These are phyloP conservation scores for Chitala chitala DNA, from an alignment of 2,113 vertebrate genomes.

Conservation along the genomic window DNA sequence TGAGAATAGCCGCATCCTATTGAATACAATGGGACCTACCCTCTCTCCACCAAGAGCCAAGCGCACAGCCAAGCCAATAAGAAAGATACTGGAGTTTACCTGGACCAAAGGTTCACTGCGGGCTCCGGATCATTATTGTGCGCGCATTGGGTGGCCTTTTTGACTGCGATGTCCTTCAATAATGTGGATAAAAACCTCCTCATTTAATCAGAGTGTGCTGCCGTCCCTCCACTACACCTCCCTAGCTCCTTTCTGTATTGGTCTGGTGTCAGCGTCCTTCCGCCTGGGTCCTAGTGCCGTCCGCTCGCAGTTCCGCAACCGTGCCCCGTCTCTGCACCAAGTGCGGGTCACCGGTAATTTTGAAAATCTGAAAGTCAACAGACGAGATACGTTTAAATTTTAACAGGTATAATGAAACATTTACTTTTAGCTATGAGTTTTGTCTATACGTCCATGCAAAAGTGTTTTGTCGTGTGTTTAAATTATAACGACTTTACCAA, in stretches of 20 bases:
- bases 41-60: slow-evolving; percentile 56
- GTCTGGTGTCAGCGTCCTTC: slow-evolving; percentile 45
- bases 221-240: slow-evolving; percentile 72
- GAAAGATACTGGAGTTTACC: slow-evolving; percentile 61
- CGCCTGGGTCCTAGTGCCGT: slow-evolving; percentile 64
- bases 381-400: no score
- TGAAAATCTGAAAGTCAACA: no score
- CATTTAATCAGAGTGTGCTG: slow-evolving; percentile 69
- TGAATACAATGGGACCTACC: slow-evolving; percentile 66
- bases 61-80: slow-evolving; percentile 53
- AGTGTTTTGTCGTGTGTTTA: no score
- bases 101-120: slow-evolving; percentile 58
- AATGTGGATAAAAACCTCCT: slow-evolving; percentile 65
- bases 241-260: slow-evolving; percentile 63
- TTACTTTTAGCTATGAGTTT: no score
- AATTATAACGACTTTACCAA: no score
- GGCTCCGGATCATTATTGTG: slow-evolving; percentile 63
- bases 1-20: slow-evolving; percentile 70
- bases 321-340: neutral
- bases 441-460: no score
- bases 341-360: no score
- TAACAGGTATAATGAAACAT: no score
- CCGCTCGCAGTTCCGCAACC: accelerated
- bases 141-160: slow-evolving; percentile 54
- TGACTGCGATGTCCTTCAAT: slow-evolving; percentile 62